Evolutionary conservation across 2,113 vertebrate species (phyloP), one percentile per base, ranked within the genome.

Genomic region (Mormyrus iriodes): DNA sequence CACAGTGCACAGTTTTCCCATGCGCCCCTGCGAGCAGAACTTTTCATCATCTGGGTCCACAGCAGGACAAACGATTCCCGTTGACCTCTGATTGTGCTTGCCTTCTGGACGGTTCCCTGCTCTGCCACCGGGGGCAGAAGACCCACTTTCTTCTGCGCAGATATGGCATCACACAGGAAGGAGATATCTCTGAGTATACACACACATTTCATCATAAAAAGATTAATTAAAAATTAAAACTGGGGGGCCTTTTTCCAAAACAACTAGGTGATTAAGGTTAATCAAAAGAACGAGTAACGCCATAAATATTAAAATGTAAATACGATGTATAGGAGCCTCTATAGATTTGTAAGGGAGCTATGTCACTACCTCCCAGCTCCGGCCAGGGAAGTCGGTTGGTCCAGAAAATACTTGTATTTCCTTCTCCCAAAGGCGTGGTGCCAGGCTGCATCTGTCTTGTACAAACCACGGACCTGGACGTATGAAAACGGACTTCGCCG

Each of bases 361-460:
- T 31, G 12, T 31, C n/a, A 87, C 61, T 88, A 88, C 87, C 97
- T 97, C 93, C 97, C 97, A 69, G 97, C 94, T 52, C 95, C 96
- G 0, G 91, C 97, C 92, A 97, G 53, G 46, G 96, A 97, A 15
- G 96, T 94, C 0, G 97, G 97, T 90, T 96, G 95, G 86, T 97
- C 96, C 89, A 97, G 94, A 91, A 98, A 92, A 91, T 96, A 94
- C 87, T 93, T 95, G 93, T 97, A 96, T 93, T 96, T 97, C 92
- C 93, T 95, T 65, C 95, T 94, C 90, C 86, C 91, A 53, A 93
- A 21, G 1, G 96, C 93, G 89, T 98, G 96, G 93, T 97, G 96
- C 97, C 98, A 98, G 89, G 98, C 95, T 21, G 61, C 88, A 93
- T 97, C 96, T 0, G 92, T 90, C 2, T 90, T 44, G 9, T 95